Percentiles rank a stretch among this genome's conserved stretches.
These are phyloP conservation scores for Hyperopisus bebe DNA, from an alignment of 2,113 vertebrate species.

Conservation along the genomic window DNA sequence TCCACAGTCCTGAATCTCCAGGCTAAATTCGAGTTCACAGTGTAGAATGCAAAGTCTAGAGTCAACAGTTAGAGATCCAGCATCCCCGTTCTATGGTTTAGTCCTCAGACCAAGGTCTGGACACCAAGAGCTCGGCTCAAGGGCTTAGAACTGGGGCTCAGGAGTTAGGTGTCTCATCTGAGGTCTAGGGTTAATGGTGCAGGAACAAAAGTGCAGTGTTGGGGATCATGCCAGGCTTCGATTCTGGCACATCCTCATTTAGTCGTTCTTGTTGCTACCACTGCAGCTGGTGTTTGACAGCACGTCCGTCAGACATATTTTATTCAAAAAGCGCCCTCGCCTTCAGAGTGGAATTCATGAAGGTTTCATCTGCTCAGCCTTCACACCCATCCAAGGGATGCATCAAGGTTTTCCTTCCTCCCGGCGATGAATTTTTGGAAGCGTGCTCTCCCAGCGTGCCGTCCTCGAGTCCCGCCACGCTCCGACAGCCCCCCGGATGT, in stretches of 20 bases:
- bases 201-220: neutral
- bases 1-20: neutral
- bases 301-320: conserved; percentile 31
- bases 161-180: neutral
- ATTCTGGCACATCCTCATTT: neutral
- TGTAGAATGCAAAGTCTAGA: neutral
- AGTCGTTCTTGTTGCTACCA: neutral
- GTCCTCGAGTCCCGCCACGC: neutral
- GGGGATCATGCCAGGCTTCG: neutral
- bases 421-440: conserved; percentile 20
- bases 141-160: neutral
- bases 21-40: neutral
- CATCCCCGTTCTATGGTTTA: neutral
- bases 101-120: neutral
- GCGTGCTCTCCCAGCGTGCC: neutral
- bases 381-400: conserved; percentile 27
- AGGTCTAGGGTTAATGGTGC: neutral
- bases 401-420: conserved; percentile 11
- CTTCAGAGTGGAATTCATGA: conserved; percentile 38
- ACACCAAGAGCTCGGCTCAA: neutral
- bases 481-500: conserved; percentile 13
- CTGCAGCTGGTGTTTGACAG: conserved; percentile 2
- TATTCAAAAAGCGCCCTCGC: conserved; percentile 35
- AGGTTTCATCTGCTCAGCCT: conserved; percentile 32
- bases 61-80: neutral